Evolutionary conservation across 2,797 vertebrate genomes (phyloP).

Genomic region (Xenopus petersii): DNA sequence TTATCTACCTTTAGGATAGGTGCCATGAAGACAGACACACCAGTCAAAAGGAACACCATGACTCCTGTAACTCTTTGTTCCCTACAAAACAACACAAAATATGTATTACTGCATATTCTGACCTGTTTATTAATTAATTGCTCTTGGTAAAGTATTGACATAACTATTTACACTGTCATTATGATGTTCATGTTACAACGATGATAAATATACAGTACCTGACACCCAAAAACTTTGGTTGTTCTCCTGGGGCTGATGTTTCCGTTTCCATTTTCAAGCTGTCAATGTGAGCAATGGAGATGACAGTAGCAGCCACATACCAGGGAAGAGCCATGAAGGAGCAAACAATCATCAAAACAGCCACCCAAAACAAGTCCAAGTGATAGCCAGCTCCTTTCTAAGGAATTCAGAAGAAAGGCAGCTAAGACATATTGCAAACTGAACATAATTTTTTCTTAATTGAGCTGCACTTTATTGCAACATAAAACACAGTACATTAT

Average conservation of each 20-base stretch:
- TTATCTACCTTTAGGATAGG: conserved; percentile 92
- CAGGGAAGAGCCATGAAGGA: conserved; percentile 95
- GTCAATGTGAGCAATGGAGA: conserved; percentile 97
- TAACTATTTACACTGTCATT: no score
- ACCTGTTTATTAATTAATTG: no score
- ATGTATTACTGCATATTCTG: no score
- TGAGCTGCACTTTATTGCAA: no score
- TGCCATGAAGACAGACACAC: conserved; percentile 94
- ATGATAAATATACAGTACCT: conserved; percentile 65
- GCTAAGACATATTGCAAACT: neutral
- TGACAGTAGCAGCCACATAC: conserved; percentile 95
- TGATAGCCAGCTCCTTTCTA: conserved; percentile 97
- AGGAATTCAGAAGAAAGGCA: conserved; percentile 1
- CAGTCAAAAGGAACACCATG: conserved; percentile 88
- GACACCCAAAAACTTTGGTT: conserved; percentile 94
- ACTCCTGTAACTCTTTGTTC: conserved; percentile 92
- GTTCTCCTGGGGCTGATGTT: conserved; percentile 92
- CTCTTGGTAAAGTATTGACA: no score
- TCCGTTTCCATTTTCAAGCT: conserved; percentile 98
- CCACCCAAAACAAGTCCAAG: conserved; percentile 92
- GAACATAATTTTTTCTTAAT: no score
- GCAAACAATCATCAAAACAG: conserved; percentile 82
- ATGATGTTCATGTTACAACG: no score
- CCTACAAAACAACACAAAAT: conserved; percentile 62
- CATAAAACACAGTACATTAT: no score